Conservation (phyloP, 2,888 invertebrate genomes). For the Lomographa bimaculata region DNA sequence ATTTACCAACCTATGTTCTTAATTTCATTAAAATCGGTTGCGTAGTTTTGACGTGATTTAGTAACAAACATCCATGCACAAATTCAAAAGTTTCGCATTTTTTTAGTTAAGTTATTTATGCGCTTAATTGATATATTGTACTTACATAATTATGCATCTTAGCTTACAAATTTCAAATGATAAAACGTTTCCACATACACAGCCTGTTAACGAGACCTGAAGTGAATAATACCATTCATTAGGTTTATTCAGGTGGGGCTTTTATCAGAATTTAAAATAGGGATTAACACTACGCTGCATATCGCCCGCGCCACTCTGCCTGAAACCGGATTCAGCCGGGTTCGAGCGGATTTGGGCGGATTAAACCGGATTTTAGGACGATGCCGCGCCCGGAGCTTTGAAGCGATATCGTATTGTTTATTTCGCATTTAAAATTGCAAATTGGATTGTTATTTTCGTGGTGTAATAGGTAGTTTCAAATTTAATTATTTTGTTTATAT, state of each 20-base stretch:
- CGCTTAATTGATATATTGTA: too few relatives aligned
- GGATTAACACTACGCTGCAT: slow-evolving; percentile 76
- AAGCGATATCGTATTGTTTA: slow-evolving; percentile 77
- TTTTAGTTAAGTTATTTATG: too few relatives aligned
- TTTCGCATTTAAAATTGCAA: slow-evolving; percentile 66
- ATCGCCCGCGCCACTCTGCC: slow-evolving; percentile 60
- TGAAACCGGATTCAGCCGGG: slow-evolving; percentile 50
- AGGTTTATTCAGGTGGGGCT: slow-evolving; percentile 60
- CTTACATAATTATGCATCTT: too few relatives aligned
- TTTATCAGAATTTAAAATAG: slow-evolving; percentile 80
- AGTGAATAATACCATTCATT: slow-evolving; percentile 30
- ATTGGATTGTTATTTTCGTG: slow-evolving; percentile 56
- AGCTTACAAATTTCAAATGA: too few relatives aligned
- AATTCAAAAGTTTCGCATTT: too few relatives aligned
- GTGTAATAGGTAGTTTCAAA: slow-evolving; percentile 25
- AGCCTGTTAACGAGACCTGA: slow-evolving; percentile 11
- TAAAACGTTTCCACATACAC: too few relatives aligned
- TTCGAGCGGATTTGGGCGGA: slow-evolving; percentile 65
- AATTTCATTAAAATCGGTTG: too few relatives aligned
- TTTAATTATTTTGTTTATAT: slow-evolving; percentile 7
- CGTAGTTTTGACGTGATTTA: too few relatives aligned
- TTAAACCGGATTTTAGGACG: slow-evolving; percentile 36
- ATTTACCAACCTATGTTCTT: too few relatives aligned
- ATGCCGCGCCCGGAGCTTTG: slow-evolving; percentile 60
- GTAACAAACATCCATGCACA: too few relatives aligned